A percentile compares a stretch with the other conserved stretches of the same genome.
These are phyloP conservation scores for Myiothlypis chrysogaster DNA, from an alignment of 2,797 vertebrate species.

Conservation along the genomic window DNA sequence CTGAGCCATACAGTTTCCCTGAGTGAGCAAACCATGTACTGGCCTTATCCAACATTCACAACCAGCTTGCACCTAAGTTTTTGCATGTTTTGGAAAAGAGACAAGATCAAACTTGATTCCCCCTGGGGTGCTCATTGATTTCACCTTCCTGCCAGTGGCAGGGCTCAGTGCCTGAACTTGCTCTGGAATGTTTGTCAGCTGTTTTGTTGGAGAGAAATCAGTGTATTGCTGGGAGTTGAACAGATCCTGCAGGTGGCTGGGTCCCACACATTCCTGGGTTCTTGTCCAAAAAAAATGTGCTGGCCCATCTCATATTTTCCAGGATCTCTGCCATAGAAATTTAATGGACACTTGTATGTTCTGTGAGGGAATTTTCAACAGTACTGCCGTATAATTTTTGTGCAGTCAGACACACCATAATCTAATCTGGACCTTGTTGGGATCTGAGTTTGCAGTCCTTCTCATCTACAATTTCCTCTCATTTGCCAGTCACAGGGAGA, in stretches of 20 bases:
- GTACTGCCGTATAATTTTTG: not conserved
- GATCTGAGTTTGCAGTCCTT: not conserved
- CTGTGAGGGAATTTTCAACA: not conserved
- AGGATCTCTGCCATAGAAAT: not conserved
- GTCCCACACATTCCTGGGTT: not conserved
- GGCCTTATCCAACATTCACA: not conserved
- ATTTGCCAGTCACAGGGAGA: not conserved
- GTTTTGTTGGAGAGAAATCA: not conserved
- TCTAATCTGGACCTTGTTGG: not conserved
- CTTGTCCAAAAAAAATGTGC: not conserved
- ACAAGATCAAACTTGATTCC: conserved; percentile 42
- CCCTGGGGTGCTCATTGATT: conserved; percentile 40
- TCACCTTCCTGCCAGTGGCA: not conserved
- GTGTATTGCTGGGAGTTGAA: not conserved
- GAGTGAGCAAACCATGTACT: not conserved
- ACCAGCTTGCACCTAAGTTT: not conserved
- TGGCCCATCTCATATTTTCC: not conserved
- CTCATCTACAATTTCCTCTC: not conserved
- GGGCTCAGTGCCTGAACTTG: not conserved
- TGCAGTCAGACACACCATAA: not conserved
- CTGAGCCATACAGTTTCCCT: not conserved
- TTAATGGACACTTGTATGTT: not conserved
- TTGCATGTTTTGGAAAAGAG: not conserved
- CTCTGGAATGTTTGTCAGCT: conserved; percentile 41
- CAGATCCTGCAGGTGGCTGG: not conserved